A percentile compares a stretch with the other conserved stretches of the same genome.
phyloP scores from a whole-genome alignment of 2,888 invertebrate genomes.

The Drosophila flavopinicola region DNA sequence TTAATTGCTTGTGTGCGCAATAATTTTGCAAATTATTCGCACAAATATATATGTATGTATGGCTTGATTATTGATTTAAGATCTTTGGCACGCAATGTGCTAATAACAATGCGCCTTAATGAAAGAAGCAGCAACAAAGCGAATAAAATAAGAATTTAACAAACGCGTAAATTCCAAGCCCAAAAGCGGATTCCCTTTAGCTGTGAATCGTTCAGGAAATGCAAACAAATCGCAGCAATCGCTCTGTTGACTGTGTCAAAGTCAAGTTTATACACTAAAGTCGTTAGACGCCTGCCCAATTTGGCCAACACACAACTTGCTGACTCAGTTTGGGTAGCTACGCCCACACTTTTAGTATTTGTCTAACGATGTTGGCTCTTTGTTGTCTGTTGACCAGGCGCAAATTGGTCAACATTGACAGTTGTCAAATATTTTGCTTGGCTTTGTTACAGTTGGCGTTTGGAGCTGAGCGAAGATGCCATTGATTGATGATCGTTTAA shows the following conservation, averaged over 20 bases:
- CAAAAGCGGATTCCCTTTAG: conserved; percentile 31
- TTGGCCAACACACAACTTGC: conserved; percentile 36
- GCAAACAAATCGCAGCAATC: conserved; percentile 33
- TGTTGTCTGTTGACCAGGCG: conserved; percentile 14
- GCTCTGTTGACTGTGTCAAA: conserved; percentile 54
- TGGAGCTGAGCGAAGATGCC: neutral
- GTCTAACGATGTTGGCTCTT: conserved; percentile 19
- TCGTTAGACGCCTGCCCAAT: conserved; percentile 43
- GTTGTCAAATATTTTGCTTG: conserved; percentile 24
- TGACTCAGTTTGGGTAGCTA: conserved; percentile 38
- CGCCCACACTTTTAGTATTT: conserved; percentile 48
- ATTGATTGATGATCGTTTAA: conserved; percentile 41
- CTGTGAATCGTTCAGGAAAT: conserved; percentile 35
- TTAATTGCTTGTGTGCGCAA: conserved; percentile 50
- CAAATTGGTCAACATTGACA: conserved; percentile 17
- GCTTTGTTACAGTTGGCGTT: neutral
- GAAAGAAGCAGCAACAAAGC: conserved; percentile 2
- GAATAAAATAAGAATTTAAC: conserved; percentile 1
- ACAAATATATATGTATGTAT: conserved; percentile 61
- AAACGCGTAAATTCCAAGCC: conserved; percentile 8
- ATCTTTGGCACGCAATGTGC: conserved; percentile 32
- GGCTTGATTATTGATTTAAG: conserved; percentile 42
- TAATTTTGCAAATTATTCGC: conserved; percentile 44
- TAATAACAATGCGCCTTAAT: conserved; percentile 27
- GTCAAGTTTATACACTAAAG: conserved; percentile 63